phyloP scores from a whole-genome alignment of 2,797 vertebrate species.

The Propithecus perrieri region DNA sequence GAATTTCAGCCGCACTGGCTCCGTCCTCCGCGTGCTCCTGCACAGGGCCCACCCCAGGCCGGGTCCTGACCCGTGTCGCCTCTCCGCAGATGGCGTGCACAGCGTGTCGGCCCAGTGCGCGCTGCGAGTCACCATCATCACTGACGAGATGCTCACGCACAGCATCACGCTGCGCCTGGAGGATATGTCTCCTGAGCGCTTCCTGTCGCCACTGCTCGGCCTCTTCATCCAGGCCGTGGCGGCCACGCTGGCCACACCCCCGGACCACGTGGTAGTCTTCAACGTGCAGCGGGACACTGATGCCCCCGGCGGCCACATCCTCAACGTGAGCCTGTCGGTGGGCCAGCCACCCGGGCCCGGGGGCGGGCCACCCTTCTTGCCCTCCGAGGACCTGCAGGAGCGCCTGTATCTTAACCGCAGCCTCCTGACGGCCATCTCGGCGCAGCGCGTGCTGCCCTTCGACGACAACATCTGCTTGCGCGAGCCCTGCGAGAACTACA shows the following conservation, averaged over 20 bases:
- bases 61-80: accelerated
- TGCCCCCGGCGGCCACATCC: slow-evolving; percentile 89
- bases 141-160: slow-evolving; percentile 97
- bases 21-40: slow-evolving; percentile 79
- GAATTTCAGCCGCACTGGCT: not conserved
- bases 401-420: slow-evolving; percentile 96
- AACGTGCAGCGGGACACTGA: slow-evolving; percentile 96
- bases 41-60: not conserved
- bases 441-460: slow-evolving; percentile 95
- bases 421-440: slow-evolving; percentile 91
- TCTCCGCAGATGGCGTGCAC: slow-evolving; percentile 91
- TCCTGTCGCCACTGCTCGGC: slow-evolving; percentile 93
- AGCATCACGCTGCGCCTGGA: slow-evolving; percentile 96
- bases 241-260: slow-evolving; percentile 90
- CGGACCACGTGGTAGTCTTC: slow-evolving; percentile 93
- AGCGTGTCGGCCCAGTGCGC: slow-evolving; percentile 94
- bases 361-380: slow-evolving; percentile 87
- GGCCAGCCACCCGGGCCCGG: slow-evolving; percentile 78
- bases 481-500: slow-evolving; percentile 98
- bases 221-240: slow-evolving; percentile 96
- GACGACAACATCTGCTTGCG: slow-evolving; percentile 98
- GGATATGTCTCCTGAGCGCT: slow-evolving; percentile 95
- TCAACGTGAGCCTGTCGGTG: slow-evolving; percentile 96
- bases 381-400: slow-evolving; percentile 97
- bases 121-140: slow-evolving; percentile 96